Evolutionary conservation across 64 coral and sea anemone species (phyloP).

Genomic region (Platygyra sinensis): DNA sequence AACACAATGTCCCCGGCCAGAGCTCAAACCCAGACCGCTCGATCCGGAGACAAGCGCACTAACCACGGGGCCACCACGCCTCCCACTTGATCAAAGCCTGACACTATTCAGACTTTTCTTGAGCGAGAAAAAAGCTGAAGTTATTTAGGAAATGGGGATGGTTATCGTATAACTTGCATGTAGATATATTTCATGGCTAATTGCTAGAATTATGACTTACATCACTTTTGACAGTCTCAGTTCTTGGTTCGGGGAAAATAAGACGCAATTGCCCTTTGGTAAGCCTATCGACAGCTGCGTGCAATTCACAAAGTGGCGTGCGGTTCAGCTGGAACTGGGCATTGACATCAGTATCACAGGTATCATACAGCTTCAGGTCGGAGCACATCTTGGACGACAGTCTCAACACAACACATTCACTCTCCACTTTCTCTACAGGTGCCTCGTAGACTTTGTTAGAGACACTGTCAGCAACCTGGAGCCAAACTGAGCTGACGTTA

Average conservation of each 20-base stretch:
- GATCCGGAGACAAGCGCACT: too few species aligned
- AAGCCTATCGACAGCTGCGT: slow-evolving; percentile 70
- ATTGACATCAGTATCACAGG: slow-evolving; percentile 38
- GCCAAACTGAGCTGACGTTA: slow-evolving; percentile 59
- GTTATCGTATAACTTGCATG: too few species aligned
- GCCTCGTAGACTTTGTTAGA: slow-evolving; percentile 60
- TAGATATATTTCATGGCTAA: too few species aligned
- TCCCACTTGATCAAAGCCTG: too few species aligned
- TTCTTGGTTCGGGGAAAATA: slow-evolving; percentile 57
- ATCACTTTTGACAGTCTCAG: neutral
- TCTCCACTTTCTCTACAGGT: slow-evolving; percentile 51
- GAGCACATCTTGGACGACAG: slow-evolving; percentile 51
- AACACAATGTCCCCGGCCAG: too few species aligned
- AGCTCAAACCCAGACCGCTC: too few species aligned
- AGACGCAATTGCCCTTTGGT: slow-evolving; percentile 33
- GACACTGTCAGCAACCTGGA: slow-evolving; percentile 26
- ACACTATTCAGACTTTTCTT: too few species aligned
- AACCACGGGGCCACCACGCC: too few species aligned
- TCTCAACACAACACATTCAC: slow-evolving; percentile 44
- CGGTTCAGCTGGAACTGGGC: slow-evolving; percentile 77
- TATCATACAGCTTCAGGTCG: slow-evolving; percentile 40
- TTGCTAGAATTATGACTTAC: neutral
- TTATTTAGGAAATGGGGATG: too few species aligned
- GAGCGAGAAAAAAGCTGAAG: too few species aligned
- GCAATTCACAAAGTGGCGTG: slow-evolving; percentile 73